Base-by-base conservation (phyloP, 1,140 invertebrate genomes). In the Gonioctena quinquepunctata region DNA sequence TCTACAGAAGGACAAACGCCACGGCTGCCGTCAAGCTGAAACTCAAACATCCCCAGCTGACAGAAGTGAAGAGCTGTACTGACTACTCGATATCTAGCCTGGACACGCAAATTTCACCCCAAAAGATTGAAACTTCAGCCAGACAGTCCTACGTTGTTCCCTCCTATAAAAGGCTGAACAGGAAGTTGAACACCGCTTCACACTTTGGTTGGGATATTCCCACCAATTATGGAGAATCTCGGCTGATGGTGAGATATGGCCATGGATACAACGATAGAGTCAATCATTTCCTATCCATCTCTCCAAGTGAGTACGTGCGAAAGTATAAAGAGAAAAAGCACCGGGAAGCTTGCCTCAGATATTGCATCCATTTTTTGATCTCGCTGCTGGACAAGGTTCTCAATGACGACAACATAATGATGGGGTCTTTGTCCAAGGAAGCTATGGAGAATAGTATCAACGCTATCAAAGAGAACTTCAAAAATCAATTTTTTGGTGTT, bases 271-370 rank as follows among this genome's bases (percentile, higher is more conserved):
- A 42, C 8, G 73, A 74, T 16, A 74, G 73, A 26, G 69, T 76
- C 18, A 71, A 76, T 25, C 67, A 76, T 21, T 62, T 76, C 2
- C 59, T 76, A 3, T 71, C 71, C 0, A 73, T 73, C 52, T 69
- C 71, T 11, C 74, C 74, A 5, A 73, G 71, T 23, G 74, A 76
- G 62, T 76, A 76, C 62, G 67, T 76, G n/a, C 50, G 71, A 11
- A 65, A 72, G 8, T 69, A 76, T 23, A 71, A 71, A 48, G 74
- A 71, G 52, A 50, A 69, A 5, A 73, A 73, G 64, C 71, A 49
- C 54, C 26, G 67, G 18, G 74, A 76, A 66, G 69, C 69, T 48
- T 69, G 72, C 7, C 28, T 76, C 13, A 33, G 65, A 61, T 69
- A 69, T 8, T 76, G 75, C 16, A 66, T 76, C 2, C 69, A 76